phyloP scores from a whole-genome alignment of 2,888 invertebrate genomes.

The Dorcus hopei region DNA sequence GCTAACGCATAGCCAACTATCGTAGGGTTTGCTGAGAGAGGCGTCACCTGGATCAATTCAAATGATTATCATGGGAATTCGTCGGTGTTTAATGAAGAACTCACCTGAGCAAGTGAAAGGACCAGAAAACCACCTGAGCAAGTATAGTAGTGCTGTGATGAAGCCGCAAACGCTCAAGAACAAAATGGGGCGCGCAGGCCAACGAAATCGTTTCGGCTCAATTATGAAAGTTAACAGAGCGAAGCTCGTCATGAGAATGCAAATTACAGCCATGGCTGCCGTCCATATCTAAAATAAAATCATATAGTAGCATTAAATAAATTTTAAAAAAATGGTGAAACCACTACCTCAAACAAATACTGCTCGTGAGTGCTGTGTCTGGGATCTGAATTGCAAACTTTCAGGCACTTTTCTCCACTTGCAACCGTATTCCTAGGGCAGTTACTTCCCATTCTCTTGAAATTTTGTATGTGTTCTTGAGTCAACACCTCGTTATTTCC shows the following conservation, averaged over 20 bases:
- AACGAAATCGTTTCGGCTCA: slow-evolving; percentile 84
- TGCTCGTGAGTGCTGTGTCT: slow-evolving; percentile 7
- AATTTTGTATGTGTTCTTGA: slow-evolving; percentile 9
- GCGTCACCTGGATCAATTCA: slow-evolving; percentile 12
- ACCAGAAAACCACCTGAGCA: slow-evolving; percentile 38
- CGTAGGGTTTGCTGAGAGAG: slow-evolving; percentile 19
- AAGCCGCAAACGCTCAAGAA: slow-evolving; percentile 77
- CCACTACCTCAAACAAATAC: slow-evolving; percentile 55
- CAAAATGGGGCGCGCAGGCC: slow-evolving; percentile 89
- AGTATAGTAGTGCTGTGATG: slow-evolving; percentile 35
- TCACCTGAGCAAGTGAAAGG: slow-evolving; percentile 37
- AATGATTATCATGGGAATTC: neutral
- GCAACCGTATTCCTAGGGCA: slow-evolving; percentile 35
- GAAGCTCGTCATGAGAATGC: slow-evolving; percentile 78
- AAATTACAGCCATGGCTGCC: slow-evolving; percentile 73
- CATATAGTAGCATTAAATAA: neutral
- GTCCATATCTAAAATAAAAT: slow-evolving; percentile 58
- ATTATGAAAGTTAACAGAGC: slow-evolving; percentile 84
- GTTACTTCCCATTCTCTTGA: slow-evolving; percentile 9
- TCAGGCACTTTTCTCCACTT: slow-evolving; percentile 33
- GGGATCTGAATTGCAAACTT: slow-evolving; percentile 19
- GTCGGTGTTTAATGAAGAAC: neutral
- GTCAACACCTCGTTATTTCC: slow-evolving; percentile 4
- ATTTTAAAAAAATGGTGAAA: neutral
- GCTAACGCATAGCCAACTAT: slow-evolving; percentile 31